Evolutionary conservation across 1,140 invertebrate genomes (phyloP), one percentile per base, ranked within the genome.

Genomic region (Metopolophium dirhodum): DNA sequence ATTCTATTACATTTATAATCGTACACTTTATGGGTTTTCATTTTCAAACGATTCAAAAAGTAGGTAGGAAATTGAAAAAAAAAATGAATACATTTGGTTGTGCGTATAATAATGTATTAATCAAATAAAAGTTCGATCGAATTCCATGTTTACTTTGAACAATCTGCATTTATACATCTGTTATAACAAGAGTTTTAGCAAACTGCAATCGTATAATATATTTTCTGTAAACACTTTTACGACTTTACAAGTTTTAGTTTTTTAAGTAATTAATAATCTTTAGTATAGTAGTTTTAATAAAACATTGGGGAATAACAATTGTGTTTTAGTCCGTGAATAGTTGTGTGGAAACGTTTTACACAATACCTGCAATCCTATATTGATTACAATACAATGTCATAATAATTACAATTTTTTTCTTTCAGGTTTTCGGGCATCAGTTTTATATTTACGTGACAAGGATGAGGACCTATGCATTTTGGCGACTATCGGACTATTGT

Each of bases 171-270:
- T 82, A 49, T 49, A 57, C 91, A 93, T 93, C 91, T 93, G 91
- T 93, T 93, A 93, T 54, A 93, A 93, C 82, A 93, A 85, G 49
- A 93, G 91, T 54, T 93, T 83, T 93, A 90, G 61, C 30, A 37
- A 11, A 93, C 82, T 54, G 35, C 82, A 35, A 45, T 26, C 49
- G 82, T 92, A 77, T 14, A 82, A 35, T 22, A 54, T 54, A 23
- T 54, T 54, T 90, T 61, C 37, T 47, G 57, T 68, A 47, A 68
- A 90, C 57, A 90, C n/a, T n/a, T 90, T 61, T 45, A 45, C 1
- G 57, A 90, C 54, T 45, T 90, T 68, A 90, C 23, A 61, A 90
- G 54, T 90, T 61, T 47, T 41, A 90, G 26, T 45, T 47, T 90
- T 90, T 90, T 68, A 68, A 90, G 89, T 30, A 90, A 68, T 54